phyloP scores from a whole-genome alignment of 2,797 vertebrate species.

The Takifugu ocellatus region DNA sequence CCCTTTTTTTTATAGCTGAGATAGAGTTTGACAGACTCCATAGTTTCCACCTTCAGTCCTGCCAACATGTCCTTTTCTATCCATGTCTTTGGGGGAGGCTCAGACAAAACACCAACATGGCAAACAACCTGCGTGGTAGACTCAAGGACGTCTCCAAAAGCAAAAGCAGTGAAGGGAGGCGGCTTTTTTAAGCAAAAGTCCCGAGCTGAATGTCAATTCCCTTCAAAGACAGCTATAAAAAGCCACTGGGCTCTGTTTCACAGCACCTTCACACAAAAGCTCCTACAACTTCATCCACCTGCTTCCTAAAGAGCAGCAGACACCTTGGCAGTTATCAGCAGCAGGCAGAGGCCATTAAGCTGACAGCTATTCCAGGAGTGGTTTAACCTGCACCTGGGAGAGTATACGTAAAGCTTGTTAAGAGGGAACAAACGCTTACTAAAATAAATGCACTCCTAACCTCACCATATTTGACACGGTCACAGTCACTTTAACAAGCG shows the following conservation, averaged over 20 bases:
- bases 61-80: constrained; percentile 29
- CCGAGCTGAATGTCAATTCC: constrained; percentile 65
- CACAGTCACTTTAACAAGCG: not conserved
- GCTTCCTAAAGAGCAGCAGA: constrained; percentile 46
- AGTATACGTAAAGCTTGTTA: constrained; percentile 41
- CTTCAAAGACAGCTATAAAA: constrained; percentile 62
- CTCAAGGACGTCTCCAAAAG: constrained; percentile 54
- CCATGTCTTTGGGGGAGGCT: constrained; percentile 24
- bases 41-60: constrained; percentile 31
- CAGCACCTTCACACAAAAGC: constrained; percentile 54
- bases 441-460: constrained; percentile 31
- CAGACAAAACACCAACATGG: constrained; percentile 35
- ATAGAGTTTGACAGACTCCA: constrained; percentile 62
- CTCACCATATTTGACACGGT: constrained; percentile 31
- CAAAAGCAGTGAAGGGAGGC: constrained; percentile 30
- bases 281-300: constrained; percentile 55
- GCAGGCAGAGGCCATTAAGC: constrained; percentile 60
- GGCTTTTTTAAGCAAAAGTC: constrained; percentile 16
- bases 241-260: constrained; percentile 53
- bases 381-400: constrained; percentile 57
- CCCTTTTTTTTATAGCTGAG: constrained; percentile 41
- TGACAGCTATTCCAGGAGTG: constrained; percentile 47
- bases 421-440: constrained; percentile 40
- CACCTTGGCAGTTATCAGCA: constrained; percentile 60
- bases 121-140: constrained; percentile 26